Evolutionary conservation across 1,140 invertebrate genomes (phyloP).

Genomic region (Frieseomelitta varia): DNA sequence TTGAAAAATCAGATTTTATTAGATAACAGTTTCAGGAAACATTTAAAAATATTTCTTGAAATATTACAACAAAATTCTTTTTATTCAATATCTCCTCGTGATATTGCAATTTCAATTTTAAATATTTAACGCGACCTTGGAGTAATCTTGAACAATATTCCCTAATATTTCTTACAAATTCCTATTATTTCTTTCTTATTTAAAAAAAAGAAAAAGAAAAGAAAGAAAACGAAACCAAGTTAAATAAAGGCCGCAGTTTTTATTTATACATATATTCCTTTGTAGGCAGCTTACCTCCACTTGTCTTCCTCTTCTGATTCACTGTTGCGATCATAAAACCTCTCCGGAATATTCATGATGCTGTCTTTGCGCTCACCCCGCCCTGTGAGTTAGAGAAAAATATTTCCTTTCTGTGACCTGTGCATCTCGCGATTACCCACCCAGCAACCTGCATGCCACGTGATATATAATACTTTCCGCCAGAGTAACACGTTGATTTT

Average conservation of each 20-base stretch:
- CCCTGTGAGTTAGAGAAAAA: constrained; percentile 69
- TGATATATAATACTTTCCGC: background rate
- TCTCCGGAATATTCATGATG: constrained; percentile 77
- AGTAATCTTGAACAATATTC: too few species aligned
- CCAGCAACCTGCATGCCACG: constrained; percentile 3
- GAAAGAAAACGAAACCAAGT: too few species aligned
- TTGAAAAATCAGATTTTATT: background rate
- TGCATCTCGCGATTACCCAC: constrained; percentile 8
- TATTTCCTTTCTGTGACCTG: constrained; percentile 41
- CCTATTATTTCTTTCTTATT: background rate
- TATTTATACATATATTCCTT: background rate
- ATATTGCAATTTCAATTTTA: too few species aligned
- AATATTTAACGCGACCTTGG: too few species aligned
- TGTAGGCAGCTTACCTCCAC: constrained; percentile 76
- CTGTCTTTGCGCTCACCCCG: constrained; percentile 80
- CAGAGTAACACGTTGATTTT: background rate
- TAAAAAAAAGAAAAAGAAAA: too few species aligned
- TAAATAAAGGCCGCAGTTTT: background rate
- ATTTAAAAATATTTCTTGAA: background rate
- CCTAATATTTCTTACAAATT: background rate
- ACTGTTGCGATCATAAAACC: constrained; percentile 77
- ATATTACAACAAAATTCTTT: too few species aligned
- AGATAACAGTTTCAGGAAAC: background rate
- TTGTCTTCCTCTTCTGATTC: constrained; percentile 82
- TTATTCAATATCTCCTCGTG: too few species aligned